Percentiles rank a stretch among this genome's conserved stretches.
phyloP scores from a whole-genome alignment of 2,113 vertebrate species.

The Etheostoma cragini region DNA sequence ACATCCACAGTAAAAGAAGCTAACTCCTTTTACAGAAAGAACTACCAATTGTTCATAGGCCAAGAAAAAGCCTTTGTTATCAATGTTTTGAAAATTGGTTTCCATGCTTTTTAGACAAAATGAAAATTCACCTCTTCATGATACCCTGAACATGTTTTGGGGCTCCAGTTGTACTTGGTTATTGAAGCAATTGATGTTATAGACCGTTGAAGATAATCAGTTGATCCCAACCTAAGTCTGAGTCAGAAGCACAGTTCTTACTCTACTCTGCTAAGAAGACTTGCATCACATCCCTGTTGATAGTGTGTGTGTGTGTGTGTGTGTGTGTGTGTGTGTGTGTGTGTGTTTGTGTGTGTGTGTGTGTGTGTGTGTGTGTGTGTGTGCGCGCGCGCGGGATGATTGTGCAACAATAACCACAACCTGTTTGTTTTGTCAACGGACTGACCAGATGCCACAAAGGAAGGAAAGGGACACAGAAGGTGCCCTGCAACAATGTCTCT shows the following conservation, averaged over 20 bases:
- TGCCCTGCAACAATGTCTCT: background rate
- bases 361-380: constrained; percentile 5
- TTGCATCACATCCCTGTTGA: constrained; percentile 54
- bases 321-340: constrained; percentile 8
- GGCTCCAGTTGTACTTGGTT: too few species aligned
- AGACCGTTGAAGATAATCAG: background rate
- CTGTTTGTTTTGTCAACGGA: constrained; percentile 14
- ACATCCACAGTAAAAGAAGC: too few species aligned
- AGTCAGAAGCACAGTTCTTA: constrained; percentile 36
- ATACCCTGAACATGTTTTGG: too few species aligned
- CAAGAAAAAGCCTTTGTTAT: too few species aligned
- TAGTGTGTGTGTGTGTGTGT: background rate
- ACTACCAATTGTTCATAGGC: too few species aligned
- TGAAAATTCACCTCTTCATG: too few species aligned
- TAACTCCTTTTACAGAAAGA: too few species aligned
- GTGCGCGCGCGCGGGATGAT: background rate
- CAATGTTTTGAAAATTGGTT: too few species aligned
- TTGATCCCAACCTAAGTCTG: constrained; percentile 18
- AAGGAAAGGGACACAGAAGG: constrained; percentile 10
- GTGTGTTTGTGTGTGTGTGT: background rate
- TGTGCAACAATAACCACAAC: constrained; percentile 35
- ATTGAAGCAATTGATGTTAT: too few species aligned
- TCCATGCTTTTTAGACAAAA: too few species aligned
- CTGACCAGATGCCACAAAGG: constrained; percentile 34
- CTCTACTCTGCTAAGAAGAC: constrained; percentile 13